Base-by-base conservation (phyloP, 2,888 invertebrate species). In the Polydesmus complanatus region DNA sequence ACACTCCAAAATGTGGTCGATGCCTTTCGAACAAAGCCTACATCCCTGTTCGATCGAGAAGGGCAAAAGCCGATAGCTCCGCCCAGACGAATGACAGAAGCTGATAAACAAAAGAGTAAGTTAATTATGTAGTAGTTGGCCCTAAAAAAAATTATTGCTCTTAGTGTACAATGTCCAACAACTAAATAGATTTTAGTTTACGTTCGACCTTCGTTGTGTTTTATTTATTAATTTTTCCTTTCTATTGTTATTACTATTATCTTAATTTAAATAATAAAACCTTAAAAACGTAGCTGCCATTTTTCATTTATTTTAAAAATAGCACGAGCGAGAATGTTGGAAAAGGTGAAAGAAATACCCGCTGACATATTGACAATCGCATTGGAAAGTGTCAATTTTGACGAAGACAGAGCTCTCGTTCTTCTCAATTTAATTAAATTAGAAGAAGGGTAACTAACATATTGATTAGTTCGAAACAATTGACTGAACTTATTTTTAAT, bases 41-140 rank as follows among this genome's bases (percentile, higher is more conserved):
- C 47, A 47, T 49, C 23, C 22, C 18, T 21, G 22, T 18, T 23
- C 22, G 58, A 57, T n/a, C n/a, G n/a, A n/a, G 37, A 37, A 37
- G 5, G 5, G 5, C n/a, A 27, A 18, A 37, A 56, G 47, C 60
- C 60, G 22, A 48, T 56, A 53, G 56, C 62, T 11, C 63, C 63
- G n/a, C 63, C 63, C 2, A 58, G 63, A 26, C 54, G 62, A 48
- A 53, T 63, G 37, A 63, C 63, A 54, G 63, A 66, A 56, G 65
- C 67, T 14, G 68, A 68, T 37, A 67, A 68, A 52, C 61, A 67
- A 23, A 65, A 65, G 54, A 65, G 68, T 68, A 58, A 65, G 65
- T 61, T 25, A 23, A 19, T 11, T 11, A 26, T 22, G 11, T 5
- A n/a, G 51, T n/a, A 51, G n/a, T 19, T 8, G 19, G n/a, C n/a